Base-by-base conservation (phyloP, 2,797 vertebrate genomes). In the Sciurus carolinensis region DNA sequence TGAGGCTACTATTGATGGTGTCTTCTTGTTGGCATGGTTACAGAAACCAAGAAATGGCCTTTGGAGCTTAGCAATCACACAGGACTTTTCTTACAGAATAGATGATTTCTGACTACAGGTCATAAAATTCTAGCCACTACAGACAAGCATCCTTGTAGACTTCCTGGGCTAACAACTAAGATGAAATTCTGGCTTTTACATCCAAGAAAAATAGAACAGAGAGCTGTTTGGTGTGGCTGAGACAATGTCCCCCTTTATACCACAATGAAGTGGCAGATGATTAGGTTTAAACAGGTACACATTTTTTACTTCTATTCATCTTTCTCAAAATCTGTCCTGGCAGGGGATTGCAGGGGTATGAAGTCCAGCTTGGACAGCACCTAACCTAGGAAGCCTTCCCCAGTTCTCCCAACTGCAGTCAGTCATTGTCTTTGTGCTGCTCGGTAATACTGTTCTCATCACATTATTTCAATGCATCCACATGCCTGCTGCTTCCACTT, bases 311-410 rank as follows among this genome's bases (percentile, higher is more conserved):
- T 92, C 5, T 30, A 47, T 33, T 86, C 15, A 39, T 88, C 20
- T 90, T 95, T n/a, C n/a, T 82, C 54, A 47, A 83, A 92, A 69
- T 87, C 47, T 18, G 82, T n/a, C 64, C 44, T 36, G 50, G 59
- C 39, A 79, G 11, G 13, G 47, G 24, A 59, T 90, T 50, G n/a
- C 50, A 59, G 28, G 42, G 26, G 11, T 39, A 22, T 33, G 5
- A 44, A 75, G 22, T 85, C 18, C 12, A 42, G n/a, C 12, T 57
- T 12, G 12, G 44, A 84, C 18, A 81, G 9, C 47, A 5, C 20
- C 13, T 47, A 5, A 26, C 18, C 12, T 26, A 64, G 24, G 50
- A 36, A 54, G 26, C 59, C 28, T 83, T 44, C 67, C n/a, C 8
- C 14, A 54, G 5, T 47, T 75, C 33, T n/a, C 33, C 47, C n/a